phyloP scores from a whole-genome alignment of 2,797 vertebrate genomes.

The Scomberomorus guttatus region DNA sequence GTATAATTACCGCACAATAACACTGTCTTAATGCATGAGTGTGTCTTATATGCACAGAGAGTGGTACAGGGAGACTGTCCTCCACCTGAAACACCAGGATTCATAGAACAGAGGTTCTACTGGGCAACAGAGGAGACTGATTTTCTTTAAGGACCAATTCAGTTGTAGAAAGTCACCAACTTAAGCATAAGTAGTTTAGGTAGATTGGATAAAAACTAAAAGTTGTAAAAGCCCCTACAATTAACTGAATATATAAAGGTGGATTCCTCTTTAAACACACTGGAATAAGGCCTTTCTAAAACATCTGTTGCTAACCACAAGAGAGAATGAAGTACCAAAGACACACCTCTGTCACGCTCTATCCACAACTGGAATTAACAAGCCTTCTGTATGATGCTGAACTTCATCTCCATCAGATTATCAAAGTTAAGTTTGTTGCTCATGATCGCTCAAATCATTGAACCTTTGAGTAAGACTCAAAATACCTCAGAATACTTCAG shows the following conservation, averaged over 20 bases:
- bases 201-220: background rate
- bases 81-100: background rate
- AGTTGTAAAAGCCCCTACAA: background rate
- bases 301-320: background rate
- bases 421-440: constrained; percentile 4
- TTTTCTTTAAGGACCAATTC: background rate
- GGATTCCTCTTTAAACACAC: constrained; percentile 15
- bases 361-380: constrained; percentile 58
- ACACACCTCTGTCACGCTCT: constrained; percentile 33
- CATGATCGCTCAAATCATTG: constrained; percentile 5
- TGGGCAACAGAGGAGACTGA: background rate
- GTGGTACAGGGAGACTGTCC: background rate
- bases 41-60: background rate
- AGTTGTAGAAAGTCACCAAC: background rate
- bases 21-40: background rate
- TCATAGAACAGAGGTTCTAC: background rate
- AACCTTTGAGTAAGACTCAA: constrained; percentile 36
- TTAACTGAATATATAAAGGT: background rate
- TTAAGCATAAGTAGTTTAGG: background rate
- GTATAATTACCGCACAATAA: constrained; percentile 30
- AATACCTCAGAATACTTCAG: constrained; percentile 65
- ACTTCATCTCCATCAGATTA: constrained; percentile 28
- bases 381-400: constrained; percentile 8
- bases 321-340: constrained; percentile 60
- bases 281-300: constrained; percentile 38